phyloP scores from a whole-genome alignment of 2,888 invertebrate species.

The Hydrotaea cyrtoneurina region DNA sequence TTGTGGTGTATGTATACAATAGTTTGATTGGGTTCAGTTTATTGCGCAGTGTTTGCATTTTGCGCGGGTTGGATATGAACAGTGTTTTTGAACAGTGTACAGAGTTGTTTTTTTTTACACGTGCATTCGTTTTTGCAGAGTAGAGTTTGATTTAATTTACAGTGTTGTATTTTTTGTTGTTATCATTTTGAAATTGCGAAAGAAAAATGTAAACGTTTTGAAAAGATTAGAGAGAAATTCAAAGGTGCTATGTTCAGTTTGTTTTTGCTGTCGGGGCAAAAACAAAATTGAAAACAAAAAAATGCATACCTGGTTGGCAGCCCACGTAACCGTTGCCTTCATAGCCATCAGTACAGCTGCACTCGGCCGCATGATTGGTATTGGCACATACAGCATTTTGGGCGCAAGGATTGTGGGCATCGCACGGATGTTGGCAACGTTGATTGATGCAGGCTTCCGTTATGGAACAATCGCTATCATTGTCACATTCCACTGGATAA shows the following conservation, averaged over 20 bases:
- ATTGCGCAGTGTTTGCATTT: no score
- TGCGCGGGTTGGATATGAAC: conserved; percentile 37
- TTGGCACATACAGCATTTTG: conserved; percentile 92
- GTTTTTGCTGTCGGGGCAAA: not conserved
- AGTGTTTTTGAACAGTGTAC: conserved; percentile 54
- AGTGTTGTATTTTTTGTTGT: conserved; percentile 71
- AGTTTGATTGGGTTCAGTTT: conserved; percentile 32
- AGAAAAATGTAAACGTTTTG: conserved; percentile 55
- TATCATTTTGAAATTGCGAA: conserved; percentile 43
- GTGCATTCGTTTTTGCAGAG: conserved; percentile 52
- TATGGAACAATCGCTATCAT: conserved; percentile 91
- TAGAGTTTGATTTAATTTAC: conserved; percentile 74
- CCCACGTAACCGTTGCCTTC: conserved; percentile 93
- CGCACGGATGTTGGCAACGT: conserved; percentile 93
- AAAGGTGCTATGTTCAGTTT: not conserved
- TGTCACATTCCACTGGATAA: conserved; percentile 89
- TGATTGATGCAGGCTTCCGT: conserved; percentile 93
- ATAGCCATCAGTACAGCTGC: conserved; percentile 92
- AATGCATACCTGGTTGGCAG: conserved; percentile 87
- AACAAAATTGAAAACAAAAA: not conserved
- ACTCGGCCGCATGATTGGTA: conserved; percentile 92
- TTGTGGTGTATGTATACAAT: conserved; percentile 43
- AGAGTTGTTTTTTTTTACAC: conserved; percentile 71
- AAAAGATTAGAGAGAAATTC: conserved; percentile 53
- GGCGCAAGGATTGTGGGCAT: conserved; percentile 91